Base-by-base conservation (phyloP, 2,797 vertebrate species). In the Sebastes itinus region DNA sequence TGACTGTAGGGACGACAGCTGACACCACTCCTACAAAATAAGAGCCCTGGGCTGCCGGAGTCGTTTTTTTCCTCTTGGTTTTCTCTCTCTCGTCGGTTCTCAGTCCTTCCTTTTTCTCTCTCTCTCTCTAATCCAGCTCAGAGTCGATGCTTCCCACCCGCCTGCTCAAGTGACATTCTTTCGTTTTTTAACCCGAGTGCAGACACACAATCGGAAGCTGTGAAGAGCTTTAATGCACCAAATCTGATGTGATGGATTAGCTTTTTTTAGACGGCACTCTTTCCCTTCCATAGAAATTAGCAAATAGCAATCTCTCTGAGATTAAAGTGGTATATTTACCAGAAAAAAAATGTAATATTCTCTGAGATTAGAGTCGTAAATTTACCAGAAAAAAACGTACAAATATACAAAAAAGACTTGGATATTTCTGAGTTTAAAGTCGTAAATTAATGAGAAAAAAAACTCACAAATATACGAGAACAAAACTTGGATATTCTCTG, bases 11-110 rank as follows among this genome's bases (percentile, higher is more conserved):
- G 88, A 88, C 59, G 58, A 89, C 63, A 90, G 93, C 75, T 93
- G 89, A 94, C 92, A 89, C 88, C 78, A 86, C 90, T 89, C 89
- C 89, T 96, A 92, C 96, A 96, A 95, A 96, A 97, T 96, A 96
- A 97, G 92, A 97, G 95, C 90, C 74, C 61, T 5, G 55, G 28
- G 62, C 70, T 77, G 94, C 93, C 89, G 81, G 87, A 77, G 49
- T 12, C 11, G 18, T 3, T 89, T 93, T 93, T 78, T 91, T 92
- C 91, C 89, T 91, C 90, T 68, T 4, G 81, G 27, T 30, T 60
- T 20, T 27, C 14, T 59, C 56, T 27, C 25, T 59, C 56, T 30
- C 58, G 4, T 18, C 58, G 3, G 22, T 25, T 56, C 22, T 56
- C 23, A 7, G 46, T n/a, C 3, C 12, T 7, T 28, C 2, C 11